Percentiles rank a stretch among this genome's conserved stretches.
Evolutionary conservation across 1,140 invertebrate genomes (phyloP).

Genomic region (Brachionus koreanus): DNA sequence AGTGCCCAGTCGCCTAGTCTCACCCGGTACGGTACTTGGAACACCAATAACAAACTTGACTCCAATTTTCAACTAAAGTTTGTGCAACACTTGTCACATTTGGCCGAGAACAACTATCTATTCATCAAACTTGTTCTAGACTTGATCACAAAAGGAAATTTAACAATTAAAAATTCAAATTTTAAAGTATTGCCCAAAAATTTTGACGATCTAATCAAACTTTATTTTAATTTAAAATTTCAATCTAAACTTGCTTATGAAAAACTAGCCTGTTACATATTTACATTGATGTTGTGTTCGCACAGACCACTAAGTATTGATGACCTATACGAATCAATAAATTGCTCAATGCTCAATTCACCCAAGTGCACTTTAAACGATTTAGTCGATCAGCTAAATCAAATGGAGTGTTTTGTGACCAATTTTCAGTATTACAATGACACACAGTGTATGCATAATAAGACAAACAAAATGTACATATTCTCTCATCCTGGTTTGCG

Average conservation of each 20-base stretch:
- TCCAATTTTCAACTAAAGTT: constrained; percentile 71
- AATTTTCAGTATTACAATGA: constrained; percentile 1
- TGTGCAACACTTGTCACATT: constrained; percentile 73
- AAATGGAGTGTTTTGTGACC: constrained; percentile 9
- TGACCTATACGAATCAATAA: constrained; percentile 89
- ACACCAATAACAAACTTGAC: constrained; percentile 61
- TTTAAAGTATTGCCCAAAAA: constrained; percentile 85
- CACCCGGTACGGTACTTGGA: constrained; percentile 48
- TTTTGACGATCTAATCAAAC: constrained; percentile 81
- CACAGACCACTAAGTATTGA: constrained; percentile 80
- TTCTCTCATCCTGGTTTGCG: background rate
- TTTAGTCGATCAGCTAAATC: background rate
- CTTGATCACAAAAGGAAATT: constrained; percentile 81
- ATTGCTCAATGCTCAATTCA: constrained; percentile 64
- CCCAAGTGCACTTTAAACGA: background rate
- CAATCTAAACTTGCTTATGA: constrained; percentile 83
- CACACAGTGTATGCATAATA: constrained; percentile 9
- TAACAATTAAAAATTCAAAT: constrained; percentile 85
- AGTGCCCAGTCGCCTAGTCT: constrained; percentile 52
- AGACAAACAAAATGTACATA: background rate
- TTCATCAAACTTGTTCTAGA: constrained; percentile 88
- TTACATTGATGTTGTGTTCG: constrained; percentile 76
- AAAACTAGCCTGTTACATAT: constrained; percentile 70
- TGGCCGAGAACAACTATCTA: constrained; percentile 82
- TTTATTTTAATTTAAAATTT: constrained; percentile 86